These are phyloP conservation scores for Pterocles orientalis DNA, from an alignment of 2,113 vertebrate species.

Conservation along the genomic window DNA sequence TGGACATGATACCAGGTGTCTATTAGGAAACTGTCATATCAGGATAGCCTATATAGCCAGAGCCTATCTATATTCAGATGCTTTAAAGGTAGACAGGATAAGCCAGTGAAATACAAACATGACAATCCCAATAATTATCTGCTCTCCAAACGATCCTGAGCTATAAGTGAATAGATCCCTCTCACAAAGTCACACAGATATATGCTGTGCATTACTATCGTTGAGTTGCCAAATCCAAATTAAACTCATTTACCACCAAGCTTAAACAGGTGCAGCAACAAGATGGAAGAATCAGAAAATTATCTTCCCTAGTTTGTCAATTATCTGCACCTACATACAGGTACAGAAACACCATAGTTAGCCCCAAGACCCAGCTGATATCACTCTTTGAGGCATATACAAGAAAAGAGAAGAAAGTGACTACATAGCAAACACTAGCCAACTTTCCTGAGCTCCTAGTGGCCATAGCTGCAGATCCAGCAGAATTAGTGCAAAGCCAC, in stretches of 20 bases:
- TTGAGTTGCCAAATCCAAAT: not conserved
- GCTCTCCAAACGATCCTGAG: not conserved
- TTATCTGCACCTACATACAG: not conserved
- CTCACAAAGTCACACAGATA: not conserved
- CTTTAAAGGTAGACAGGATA: not conserved
- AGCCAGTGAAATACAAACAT: not conserved
- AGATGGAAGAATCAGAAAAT: not conserved
- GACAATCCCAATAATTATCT: not conserved
- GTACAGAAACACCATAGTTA: not conserved
- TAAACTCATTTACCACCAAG: not conserved
- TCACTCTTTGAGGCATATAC: not conserved
- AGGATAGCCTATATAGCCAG: not conserved
- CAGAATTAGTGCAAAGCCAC: not conserved
- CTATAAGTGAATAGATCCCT: not conserved
- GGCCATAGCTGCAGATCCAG: not conserved
- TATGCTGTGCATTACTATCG: not conserved
- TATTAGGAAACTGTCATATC: not conserved
- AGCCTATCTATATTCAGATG: accelerated
- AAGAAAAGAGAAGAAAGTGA: not conserved
- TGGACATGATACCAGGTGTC: not conserved
- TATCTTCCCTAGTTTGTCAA: not conserved
- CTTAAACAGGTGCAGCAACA: not conserved
- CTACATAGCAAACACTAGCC: not conserved
- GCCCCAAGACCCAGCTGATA: not conserved
- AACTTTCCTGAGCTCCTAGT: not conserved